Evolutionary conservation across 2,113 vertebrate species (phyloP), one percentile per base, ranked within the genome.

Genomic region (Mandrillus leucophaeus): DNA sequence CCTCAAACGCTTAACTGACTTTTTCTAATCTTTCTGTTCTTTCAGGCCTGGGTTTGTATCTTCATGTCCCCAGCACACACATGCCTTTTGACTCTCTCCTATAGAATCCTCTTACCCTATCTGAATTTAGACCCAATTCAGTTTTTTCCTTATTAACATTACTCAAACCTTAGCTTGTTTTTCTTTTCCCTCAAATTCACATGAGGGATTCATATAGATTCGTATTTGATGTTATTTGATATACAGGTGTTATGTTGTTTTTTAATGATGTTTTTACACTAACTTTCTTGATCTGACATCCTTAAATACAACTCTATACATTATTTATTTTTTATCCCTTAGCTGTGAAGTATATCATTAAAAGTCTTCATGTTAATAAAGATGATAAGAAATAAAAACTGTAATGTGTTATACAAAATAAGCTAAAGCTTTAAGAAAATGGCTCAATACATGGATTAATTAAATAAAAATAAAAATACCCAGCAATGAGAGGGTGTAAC

Each of bases 181-280:
- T 92, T 68, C 45, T 83, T 70, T 83, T 22, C 45, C 43, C 59
- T 64, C 43, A 52, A 68, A 20, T 55, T 55, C 6, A 55, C 20
- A 55, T 55, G 52, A 55, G 52, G 52, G 52, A 55, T 55, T 55
- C 52, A 55, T 55, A 20, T 6, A 78, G 57, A 45, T 88, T 86
- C 17, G 59, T 79, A 92, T 83, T 83, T 95, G 23, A 68, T 70
- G 3, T 84, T 97, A 23, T 81, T 90, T 85, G 79, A 85, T 18
- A 72, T 27, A 59, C 45, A 25, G 16, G 4, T 92, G 20, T 78
- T 79, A 45, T 88, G 93, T 94, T 83, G 83, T 27, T 59, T 93
- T 84, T 86, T 45, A 91, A n/a, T 83, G 55, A 92, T 48, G 52
- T 79, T 90, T 98, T 83, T 57, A 83, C 38, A 61, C 2, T 79